Evolutionary conservation across 2,888 invertebrate genomes (phyloP), one percentile per base, ranked within the genome.

Genomic region (Cartodere bifasciata): DNA sequence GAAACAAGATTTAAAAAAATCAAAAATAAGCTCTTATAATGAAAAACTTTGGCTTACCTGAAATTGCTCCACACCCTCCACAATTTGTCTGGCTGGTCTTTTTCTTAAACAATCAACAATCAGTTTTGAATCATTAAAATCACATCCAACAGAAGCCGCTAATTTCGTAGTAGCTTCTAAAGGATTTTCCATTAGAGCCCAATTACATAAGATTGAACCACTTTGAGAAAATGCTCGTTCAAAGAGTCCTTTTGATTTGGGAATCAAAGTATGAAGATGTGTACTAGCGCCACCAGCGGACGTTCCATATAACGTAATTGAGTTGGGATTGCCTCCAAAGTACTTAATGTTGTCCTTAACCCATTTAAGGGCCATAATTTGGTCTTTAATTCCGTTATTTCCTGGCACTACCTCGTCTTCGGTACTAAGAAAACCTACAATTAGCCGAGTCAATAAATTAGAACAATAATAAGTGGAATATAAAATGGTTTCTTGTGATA

Each of bases 201-300:
- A 63, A 1, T 74, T 66, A 32, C 70, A 62, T n/a, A 82, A 61
- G 0, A 76, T 69, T 2, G 70, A 65, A 0, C 84, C 84, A 46
- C 83, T 83, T 49, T 71, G 68, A 0, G 80, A 78, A 28, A 76
- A 70, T 9, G 75, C 79, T 14, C 67, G 58, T 38, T 65, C 53
- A 48, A 75, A 75, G n/a, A 68, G 56, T 7, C 68, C 72, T 69
- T 20, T 31, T 9, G 75, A 73, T 41, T 70, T 47, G 0, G 72
- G 70, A 0, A 77, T 72, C 9, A 83, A 43, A 41, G 73, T 70
- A 40, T 82, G 83, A 38, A 79, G 70, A 50, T 83, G 79, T 0
- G 76, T 77, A 42, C 81, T 76, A 3, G 75, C 78, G 16, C 74
- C 81, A 0, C 84, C 84, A 0, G 83, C 76, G 3, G 82, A 81